A percentile compares a stretch with the other conserved stretches of the same genome.
phyloP scores from a whole-genome alignment of 2,888 invertebrate genomes.

The Gortyna flavago region DNA sequence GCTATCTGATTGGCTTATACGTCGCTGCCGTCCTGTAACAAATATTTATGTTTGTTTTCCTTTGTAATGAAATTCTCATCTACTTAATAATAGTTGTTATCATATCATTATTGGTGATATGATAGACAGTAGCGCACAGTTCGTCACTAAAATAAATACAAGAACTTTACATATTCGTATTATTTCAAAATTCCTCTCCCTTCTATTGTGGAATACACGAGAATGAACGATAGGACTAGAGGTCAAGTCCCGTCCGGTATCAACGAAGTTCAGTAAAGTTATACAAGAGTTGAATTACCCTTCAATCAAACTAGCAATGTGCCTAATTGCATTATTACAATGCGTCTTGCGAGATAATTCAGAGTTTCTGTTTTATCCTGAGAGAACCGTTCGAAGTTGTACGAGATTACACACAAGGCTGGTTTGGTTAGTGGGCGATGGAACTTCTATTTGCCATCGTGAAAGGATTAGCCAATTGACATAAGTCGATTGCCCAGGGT shows the following conservation, averaged over 20 bases:
- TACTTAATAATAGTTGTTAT: conserved; percentile 40
- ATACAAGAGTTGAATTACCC: background rate
- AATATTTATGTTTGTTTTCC: conserved; percentile 37
- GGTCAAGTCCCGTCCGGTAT: too few relatives aligned
- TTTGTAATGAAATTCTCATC: conserved; percentile 39
- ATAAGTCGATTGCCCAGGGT: too few relatives aligned
- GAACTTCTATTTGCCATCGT: too few relatives aligned
- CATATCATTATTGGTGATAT: conserved; percentile 55
- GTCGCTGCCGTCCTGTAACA: conserved; percentile 41
- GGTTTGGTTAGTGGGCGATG: too few relatives aligned
- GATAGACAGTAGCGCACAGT: conserved; percentile 50
- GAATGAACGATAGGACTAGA: background rate
- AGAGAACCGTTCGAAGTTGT: too few relatives aligned
- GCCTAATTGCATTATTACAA: background rate
- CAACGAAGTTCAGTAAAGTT: background rate
- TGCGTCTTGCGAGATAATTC: too few relatives aligned
- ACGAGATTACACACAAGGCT: too few relatives aligned
- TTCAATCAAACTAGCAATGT: background rate
- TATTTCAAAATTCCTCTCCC: conserved; percentile 24
- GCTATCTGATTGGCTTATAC: conserved; percentile 19
- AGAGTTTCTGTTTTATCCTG: too few relatives aligned
- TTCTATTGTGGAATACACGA: background rate
- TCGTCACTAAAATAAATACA: conserved; percentile 49
- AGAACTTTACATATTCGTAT: conserved; percentile 21
- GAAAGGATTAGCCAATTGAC: too few relatives aligned